Base-by-base conservation (phyloP, 2,888 invertebrate species). In the Embidobia sp. region DNA sequence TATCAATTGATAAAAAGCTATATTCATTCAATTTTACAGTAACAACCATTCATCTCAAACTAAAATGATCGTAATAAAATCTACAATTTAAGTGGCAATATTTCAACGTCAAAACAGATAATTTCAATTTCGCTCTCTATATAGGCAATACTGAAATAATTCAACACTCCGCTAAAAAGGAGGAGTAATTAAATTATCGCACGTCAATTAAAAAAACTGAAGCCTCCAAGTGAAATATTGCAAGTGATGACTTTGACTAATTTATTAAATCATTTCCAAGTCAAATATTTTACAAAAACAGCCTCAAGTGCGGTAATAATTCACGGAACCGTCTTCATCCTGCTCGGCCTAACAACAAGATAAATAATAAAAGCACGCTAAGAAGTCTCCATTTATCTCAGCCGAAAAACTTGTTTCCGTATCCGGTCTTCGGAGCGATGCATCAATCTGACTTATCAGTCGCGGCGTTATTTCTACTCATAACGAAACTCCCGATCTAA, bases 391-490 rank as follows among this genome's bases (percentile, higher is more conserved):
- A 51, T 51, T 51, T 35, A 51, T 51, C 51, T 51, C n/a, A 13
- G 6, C 18, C 13, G 1, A 26, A 29, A 55, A 55, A 55, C 26
- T 10, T 40, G 40, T 37, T 27, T 7, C 10, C 37, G 8, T 27
- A 37, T 53, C 37, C 55, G 16, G 26, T 22, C 7, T 10, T n/a
- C 2, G 16, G 29, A 3, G 33, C 26, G 40, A 55, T 40, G 40
- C 55, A 55, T 55, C 55, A 55, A 55, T 55, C 40, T n/a, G n/a
- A 55, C 40, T 55, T 55, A 55, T 55, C 55, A 55, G 53, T 10
- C 7, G 10, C 16, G 15, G 13, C n/a, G 15, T 5, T 26, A 26
- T 40, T 8, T 57, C 29, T 18, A 18, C 42, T 57, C 42, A 57
- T 57, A 59, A 44, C 40, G 27, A 15, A 15, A 22, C 59, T 31